A percentile compares a stretch with the other conserved stretches of the same genome.
Evolutionary conservation across 2,888 invertebrate genomes (phyloP).

Genomic region (Cephonodes hylas): DNA sequence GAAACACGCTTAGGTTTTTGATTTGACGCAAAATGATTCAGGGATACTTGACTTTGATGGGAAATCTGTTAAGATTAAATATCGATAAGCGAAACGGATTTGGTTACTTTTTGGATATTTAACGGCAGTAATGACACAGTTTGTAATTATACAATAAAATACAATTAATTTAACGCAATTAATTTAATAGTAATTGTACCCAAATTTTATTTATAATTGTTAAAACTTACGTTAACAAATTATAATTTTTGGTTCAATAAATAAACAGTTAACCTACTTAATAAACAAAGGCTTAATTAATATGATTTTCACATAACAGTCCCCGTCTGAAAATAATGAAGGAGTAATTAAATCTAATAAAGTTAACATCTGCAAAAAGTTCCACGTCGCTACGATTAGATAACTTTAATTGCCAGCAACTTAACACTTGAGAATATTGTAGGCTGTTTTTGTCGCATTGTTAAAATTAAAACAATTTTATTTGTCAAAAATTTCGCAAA

Average conservation of each 20-base stretch:
- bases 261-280: background rate
- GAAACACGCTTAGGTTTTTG: too few species aligned
- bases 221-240: background rate
- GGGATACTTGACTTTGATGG: too few species aligned
- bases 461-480: too few species aligned
- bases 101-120: background rate
- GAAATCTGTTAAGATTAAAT: too few species aligned
- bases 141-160: too few species aligned
- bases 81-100: too few species aligned
- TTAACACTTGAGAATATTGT: background rate
- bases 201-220: too few species aligned
- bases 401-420: background rate
- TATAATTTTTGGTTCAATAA: background rate
- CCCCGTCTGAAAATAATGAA: background rate
- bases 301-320: background rate
- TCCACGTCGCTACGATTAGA: background rate
- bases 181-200: too few species aligned
- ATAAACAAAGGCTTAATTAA: background rate
- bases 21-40: too few species aligned
- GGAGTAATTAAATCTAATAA: background rate
- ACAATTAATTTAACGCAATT: too few species aligned
- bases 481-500: too few species aligned
- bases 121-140: background rate
- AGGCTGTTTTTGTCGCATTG: background rate
- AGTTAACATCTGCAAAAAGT: background rate